A percentile compares a stretch with the other conserved stretches of the same genome.
Evolutionary conservation across 2,113 vertebrate species (phyloP).

Genomic region (Danio rerio): GRCz12tu NC_133199.1:31388501-31389000

Average conservation of each 20-base stretch:
- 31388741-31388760: slow-evolving; percentile 37
- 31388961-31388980: no score
- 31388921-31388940: no score
- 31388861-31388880: not conserved
- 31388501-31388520: not conserved
- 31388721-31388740: slow-evolving; percentile 44
- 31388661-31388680: slow-evolving; percentile 27
- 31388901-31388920: not conserved
- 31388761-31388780: slow-evolving; percentile 44
- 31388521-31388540: not conserved
- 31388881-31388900: not conserved
- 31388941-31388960: no score
- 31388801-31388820: slow-evolving; percentile 38
- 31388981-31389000: no score
- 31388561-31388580: not conserved
- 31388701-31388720: slow-evolving; percentile 55
- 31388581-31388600: not conserved
- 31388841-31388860: slow-evolving; percentile 5
- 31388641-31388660: not conserved
- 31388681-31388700: slow-evolving; percentile 47
- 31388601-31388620: slow-evolving; percentile 32
- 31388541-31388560: not conserved
- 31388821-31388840: not conserved
- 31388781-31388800: slow-evolving; percentile 7
- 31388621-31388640: slow-evolving; percentile 24